Percentiles rank a stretch among this genome's conserved stretches.
Evolutionary conservation across 1,140 invertebrate genomes (phyloP).

Genomic region (Telenomus remus): DNA sequence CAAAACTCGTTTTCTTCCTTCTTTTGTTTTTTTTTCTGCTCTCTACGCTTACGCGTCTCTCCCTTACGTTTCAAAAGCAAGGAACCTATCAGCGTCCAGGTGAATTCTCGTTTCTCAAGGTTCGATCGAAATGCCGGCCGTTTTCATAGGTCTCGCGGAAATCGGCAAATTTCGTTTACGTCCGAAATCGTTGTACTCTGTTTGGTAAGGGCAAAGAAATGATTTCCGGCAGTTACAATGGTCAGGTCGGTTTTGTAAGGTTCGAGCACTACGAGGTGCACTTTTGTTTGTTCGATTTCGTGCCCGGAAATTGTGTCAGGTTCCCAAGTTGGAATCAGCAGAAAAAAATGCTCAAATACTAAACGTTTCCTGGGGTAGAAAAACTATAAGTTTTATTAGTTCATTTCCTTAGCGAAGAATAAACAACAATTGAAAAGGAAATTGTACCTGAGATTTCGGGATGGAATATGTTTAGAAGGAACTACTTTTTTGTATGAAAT

Average conservation of each 20-base stretch:
- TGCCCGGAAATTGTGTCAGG: conserved; percentile 19
- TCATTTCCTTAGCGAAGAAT: no score
- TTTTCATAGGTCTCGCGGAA: conserved; percentile 1
- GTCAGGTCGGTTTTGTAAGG: conserved; percentile 12
- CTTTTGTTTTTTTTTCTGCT: conserved; percentile 65
- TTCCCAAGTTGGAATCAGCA: background rate
- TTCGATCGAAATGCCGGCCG: conserved; percentile 53
- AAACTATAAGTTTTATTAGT: no score
- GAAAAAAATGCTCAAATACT: no score
- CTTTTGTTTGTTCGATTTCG: conserved; percentile 2
- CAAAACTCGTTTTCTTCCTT: conserved; percentile 65
- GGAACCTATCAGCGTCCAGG: conserved; percentile 40
- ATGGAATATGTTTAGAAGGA: no score
- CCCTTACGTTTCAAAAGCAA: conserved; percentile 32
- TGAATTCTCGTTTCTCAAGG: conserved; percentile 43
- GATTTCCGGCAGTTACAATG: conserved; percentile 15
- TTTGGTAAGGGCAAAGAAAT: conserved; percentile 1
- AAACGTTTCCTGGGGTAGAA: no score
- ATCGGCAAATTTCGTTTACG: conserved; percentile 8
- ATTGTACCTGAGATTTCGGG: no score
- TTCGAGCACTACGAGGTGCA: conserved; percentile 28
- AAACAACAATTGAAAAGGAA: no score
- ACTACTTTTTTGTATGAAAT: no score
- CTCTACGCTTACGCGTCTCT: conserved; percentile 41
- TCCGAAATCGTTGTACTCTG: background rate